phyloP scores from a whole-genome alignment of 2,888 invertebrate species.

The Calliopum simillimum region DNA sequence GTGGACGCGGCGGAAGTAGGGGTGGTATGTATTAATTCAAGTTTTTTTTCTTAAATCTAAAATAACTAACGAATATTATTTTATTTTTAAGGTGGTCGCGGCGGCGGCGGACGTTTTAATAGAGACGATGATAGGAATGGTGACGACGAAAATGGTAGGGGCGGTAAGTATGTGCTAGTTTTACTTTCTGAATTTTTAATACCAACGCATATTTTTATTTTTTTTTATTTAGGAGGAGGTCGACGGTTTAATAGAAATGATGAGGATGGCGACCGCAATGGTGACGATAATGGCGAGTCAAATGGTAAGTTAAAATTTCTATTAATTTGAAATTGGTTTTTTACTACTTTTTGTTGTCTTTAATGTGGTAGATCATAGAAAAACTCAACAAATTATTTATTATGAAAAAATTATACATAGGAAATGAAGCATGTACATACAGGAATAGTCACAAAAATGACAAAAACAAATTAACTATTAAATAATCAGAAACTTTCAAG shows the following conservation, averaged over 20 bases:
- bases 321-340: too few species aligned
- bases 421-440: too few species aligned
- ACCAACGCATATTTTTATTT: too few species aligned
- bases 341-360: slow-evolving; percentile 5
- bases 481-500: too few species aligned
- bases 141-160: slow-evolving; percentile 28
- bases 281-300: slow-evolving; percentile 43
- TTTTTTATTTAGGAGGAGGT: too few species aligned
- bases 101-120: slow-evolving; percentile 44
- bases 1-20: slow-evolving; percentile 40
- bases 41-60: neutral
- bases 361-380: neutral
- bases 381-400: too few species aligned
- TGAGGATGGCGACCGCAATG: slow-evolving; percentile 33
- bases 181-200: too few species aligned
- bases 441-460: too few species aligned
- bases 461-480: too few species aligned
- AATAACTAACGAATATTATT: neutral
- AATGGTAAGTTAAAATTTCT: slow-evolving; percentile 38
- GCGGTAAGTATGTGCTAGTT: too few species aligned
- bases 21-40: slow-evolving; percentile 36
- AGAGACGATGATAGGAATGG: slow-evolving; percentile 47
- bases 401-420: too few species aligned
- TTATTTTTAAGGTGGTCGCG: slow-evolving; percentile 31
- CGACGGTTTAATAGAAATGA: slow-evolving; percentile 48